Base-by-base conservation (phyloP, 1,140 invertebrate species). In the Zaprionus camerounensis region DNA sequence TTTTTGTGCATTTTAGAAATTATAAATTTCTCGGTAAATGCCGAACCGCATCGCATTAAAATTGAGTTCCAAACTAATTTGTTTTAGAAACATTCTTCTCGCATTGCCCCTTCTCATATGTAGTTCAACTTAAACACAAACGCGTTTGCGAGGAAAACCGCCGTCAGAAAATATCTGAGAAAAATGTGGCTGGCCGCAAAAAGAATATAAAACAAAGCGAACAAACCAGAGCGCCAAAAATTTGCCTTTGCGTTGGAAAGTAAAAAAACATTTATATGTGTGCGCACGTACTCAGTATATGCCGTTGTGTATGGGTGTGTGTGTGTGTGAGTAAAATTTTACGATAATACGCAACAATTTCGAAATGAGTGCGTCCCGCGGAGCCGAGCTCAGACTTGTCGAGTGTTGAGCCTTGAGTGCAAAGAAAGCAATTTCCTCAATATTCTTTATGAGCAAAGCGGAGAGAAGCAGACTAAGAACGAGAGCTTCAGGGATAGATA, bases 371-470 rank as follows among this genome's bases (percentile, higher is more conserved):
- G 84, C 65, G 76, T 62, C 80, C 84, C 80, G 78, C 77, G 64
- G 72, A 69, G 80, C 71, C 71, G 46, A 63, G 80, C 65, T 66
- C 41, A 69, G 36, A 53, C 72, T 79, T 34, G 36, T 49, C 57
- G 65, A 59, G 28, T 38, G 68, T 38, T n/a, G 71, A 80, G 80
- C 69, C 81, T 71, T 80, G 80, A 87, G 80, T 88, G 84, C 80
- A 81, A 87, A 87, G 84, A 87, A 87, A 87, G 84, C 78, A 88
- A 87, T 87, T 87, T 87, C 84, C 81, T 74, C 81, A 87, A 87
- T 84, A 87, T 87, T 83, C 84, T 87, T 87, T 87, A 87, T 81
- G 78, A 31, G 62, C 28, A 81, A 66, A 34, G 44, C 53, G 38
- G 26, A 55, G 64, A 44, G 22, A 36, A 61, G 41, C 41, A 46